phyloP scores from a whole-genome alignment of 2,888 invertebrate species.

The Atrina japonica region DNA sequence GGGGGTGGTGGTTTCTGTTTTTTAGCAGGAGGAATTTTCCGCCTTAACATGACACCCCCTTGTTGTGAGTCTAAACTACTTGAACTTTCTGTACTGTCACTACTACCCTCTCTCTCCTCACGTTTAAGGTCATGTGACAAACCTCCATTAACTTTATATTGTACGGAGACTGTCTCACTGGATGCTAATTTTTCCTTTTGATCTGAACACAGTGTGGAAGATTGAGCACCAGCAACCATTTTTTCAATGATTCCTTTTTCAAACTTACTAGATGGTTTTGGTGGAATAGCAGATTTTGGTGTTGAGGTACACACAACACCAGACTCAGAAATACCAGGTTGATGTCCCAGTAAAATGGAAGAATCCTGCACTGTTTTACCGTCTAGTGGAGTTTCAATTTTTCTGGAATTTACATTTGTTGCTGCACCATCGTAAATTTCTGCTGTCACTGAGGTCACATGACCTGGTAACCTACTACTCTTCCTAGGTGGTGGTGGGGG shows the following conservation, averaged over 20 bases:
- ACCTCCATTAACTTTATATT: neutral
- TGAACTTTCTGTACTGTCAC: slow-evolving; percentile 62
- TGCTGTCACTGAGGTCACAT: slow-evolving; percentile 50
- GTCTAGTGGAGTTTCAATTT: neutral
- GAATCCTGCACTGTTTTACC: slow-evolving; percentile 24
- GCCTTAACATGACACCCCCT: slow-evolving; percentile 42
- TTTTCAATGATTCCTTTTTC: slow-evolving; percentile 66
- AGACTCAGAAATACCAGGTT: slow-evolving; percentile 21
- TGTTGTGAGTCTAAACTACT: slow-evolving; percentile 67
- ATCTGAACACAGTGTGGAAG: slow-evolving; percentile 1
- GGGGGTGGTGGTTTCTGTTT: slow-evolving; percentile 70
- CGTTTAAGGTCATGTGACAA: slow-evolving; percentile 12
- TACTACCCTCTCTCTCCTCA: slow-evolving; percentile 56
- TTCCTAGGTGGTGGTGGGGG: slow-evolving; percentile 78
- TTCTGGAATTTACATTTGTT: neutral
- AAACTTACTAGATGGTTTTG: slow-evolving; percentile 58
- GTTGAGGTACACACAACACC: slow-evolving; percentile 54
- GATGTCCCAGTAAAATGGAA: slow-evolving; percentile 33
- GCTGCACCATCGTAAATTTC: slow-evolving; percentile 52
- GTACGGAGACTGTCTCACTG: neutral
- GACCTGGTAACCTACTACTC: slow-evolving; percentile 64
- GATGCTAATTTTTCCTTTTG: slow-evolving; percentile 19
- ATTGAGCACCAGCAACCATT: slow-evolving; percentile 31
- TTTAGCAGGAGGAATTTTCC: slow-evolving; percentile 37
- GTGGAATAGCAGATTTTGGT: slow-evolving; percentile 54